A percentile compares a stretch with the other conserved stretches of the same genome.
phyloP scores from a whole-genome alignment of 2,888 invertebrate species.

The Sthenelais limicola region DNA sequence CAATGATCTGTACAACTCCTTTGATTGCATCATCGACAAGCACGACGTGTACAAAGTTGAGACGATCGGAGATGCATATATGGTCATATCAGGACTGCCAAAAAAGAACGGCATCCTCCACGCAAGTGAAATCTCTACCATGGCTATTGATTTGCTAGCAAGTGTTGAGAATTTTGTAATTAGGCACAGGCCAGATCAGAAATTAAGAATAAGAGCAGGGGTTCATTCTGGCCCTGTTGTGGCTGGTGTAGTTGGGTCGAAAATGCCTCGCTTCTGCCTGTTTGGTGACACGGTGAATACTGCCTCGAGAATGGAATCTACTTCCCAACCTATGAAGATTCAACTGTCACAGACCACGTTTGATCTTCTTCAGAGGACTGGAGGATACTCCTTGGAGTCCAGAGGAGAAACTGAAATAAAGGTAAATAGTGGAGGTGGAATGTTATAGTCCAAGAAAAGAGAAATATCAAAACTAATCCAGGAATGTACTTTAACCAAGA shows the following conservation, averaged over 20 bases:
- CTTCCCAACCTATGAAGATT: conserved; percentile 48
- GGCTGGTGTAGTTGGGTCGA: conserved; percentile 50
- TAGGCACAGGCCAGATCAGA: conserved; percentile 41
- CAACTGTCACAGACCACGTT: conserved; percentile 48
- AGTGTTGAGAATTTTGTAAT: conserved; percentile 43
- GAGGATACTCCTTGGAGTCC: conserved; percentile 39
- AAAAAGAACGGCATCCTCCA: conserved; percentile 47
- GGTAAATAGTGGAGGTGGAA: conserved; percentile 36
- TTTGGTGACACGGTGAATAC: conserved; percentile 53
- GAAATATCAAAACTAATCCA: neutral
- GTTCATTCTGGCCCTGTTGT: conserved; percentile 46
- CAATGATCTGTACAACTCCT: conserved; percentile 50
- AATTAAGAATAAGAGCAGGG: conserved; percentile 45
- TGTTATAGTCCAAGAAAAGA: neutral
- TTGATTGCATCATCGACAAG: conserved; percentile 49
- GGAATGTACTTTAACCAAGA: neutral
- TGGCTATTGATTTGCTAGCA: conserved; percentile 49
- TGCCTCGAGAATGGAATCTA: conserved; percentile 50
- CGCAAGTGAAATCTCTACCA: conserved; percentile 43
- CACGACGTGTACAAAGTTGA: conserved; percentile 50
- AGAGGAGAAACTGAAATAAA: conserved; percentile 48
- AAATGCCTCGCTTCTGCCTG: conserved; percentile 52
- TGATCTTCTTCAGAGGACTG: conserved; percentile 40
- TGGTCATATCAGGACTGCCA: conserved; percentile 50
- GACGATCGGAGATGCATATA: conserved; percentile 52